Percentiles rank a stretch among this genome's conserved stretches.
Evolutionary conservation across 2,797 vertebrate genomes (phyloP).

Genomic region (Onychomys leucogaster): DNA sequence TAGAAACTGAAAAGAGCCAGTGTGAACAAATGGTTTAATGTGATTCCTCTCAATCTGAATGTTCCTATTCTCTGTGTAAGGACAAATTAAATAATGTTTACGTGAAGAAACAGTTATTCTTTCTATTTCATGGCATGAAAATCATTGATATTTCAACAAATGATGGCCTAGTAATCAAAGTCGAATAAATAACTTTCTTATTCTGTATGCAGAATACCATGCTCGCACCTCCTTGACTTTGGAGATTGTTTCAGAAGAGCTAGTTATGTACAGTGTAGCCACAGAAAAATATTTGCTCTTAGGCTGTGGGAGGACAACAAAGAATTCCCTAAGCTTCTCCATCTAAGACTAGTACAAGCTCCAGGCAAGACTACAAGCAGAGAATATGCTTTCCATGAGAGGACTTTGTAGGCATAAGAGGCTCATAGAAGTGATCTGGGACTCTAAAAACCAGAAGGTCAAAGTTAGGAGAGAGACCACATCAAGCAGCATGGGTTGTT

Average conservation of each 20-base stretch:
- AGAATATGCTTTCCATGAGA: background rate
- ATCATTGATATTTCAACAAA: slow-evolving; percentile 58
- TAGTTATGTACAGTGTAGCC: background rate
- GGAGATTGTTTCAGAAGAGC: slow-evolving; percentile 36
- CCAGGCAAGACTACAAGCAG: background rate
- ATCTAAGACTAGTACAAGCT: slow-evolving; percentile 47
- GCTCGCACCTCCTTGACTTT: slow-evolving; percentile 18
- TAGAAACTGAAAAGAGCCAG: slow-evolving; percentile 17
- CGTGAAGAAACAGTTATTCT: slow-evolving; percentile 15
- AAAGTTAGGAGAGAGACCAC: background rate
- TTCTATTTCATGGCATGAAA: slow-evolving; percentile 53
- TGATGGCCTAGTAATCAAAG: slow-evolving; percentile 33
- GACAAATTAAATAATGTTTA: slow-evolving; percentile 40
- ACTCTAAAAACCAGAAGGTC: background rate
- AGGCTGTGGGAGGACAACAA: slow-evolving; percentile 59
- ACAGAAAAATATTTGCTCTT: slow-evolving; percentile 60
- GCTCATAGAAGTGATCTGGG: background rate
- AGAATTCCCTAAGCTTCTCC: slow-evolving; percentile 26
- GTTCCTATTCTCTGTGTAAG: slow-evolving; percentile 53
- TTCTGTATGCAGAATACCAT: background rate
- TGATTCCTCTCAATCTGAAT: slow-evolving; percentile 3
- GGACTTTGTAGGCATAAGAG: background rate
- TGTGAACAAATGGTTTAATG: slow-evolving; percentile 14
- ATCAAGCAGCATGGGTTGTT: background rate
- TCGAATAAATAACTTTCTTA: slow-evolving; percentile 35